Evolutionary conservation across 2,797 vertebrate genomes (phyloP), one percentile per base, ranked within the genome.

Genomic region (Avahi laniger): DNA sequence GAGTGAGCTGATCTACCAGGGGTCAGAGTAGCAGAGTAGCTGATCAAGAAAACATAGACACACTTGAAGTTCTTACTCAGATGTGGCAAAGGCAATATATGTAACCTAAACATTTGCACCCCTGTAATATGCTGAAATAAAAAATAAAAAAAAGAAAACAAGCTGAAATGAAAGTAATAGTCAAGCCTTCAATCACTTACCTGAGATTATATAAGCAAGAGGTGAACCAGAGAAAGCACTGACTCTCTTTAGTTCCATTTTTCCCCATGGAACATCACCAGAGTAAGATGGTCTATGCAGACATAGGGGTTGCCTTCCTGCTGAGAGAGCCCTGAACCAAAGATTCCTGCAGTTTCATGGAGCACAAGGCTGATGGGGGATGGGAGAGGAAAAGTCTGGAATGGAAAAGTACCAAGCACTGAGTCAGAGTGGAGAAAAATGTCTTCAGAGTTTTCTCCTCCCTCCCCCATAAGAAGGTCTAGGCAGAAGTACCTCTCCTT

Each of bases 341-440:
- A 30, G 24, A 3, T 14, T 70, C 0, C 10, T 38, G 4, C 0
- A 12, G 26, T 33, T 26, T 22, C 35, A 4, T 1, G 11, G 38
- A 70, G 4, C 2, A 1, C 38, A 28, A 8, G 15, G 0, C 18
- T 73, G 7, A 1, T n/a, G 2, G 4, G 8, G 8, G 20, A 22
- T 20, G 14, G 48, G 30, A 46, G 13, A 59, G 2, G 4, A 28
- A 57, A 76, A 0, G 0, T 0, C 18, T 46, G 7, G 33, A 24
- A 7, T 30, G 26, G 50, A 59, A 65, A 80, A 33, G 24, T 35
- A 12, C 24, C 12, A 7, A 13, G 0, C 5, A 26, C 20, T 5
- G 50, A 83, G 35, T 48, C 59, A 17, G 1, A 83, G 13, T 17
- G 1, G 30, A 83, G 10, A 61, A 48, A 65, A 24, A 17, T 4